Evolutionary conservation across 2,113 vertebrate genomes (phyloP).

Genomic region (Pelvicachromis taeniatus): DNA sequence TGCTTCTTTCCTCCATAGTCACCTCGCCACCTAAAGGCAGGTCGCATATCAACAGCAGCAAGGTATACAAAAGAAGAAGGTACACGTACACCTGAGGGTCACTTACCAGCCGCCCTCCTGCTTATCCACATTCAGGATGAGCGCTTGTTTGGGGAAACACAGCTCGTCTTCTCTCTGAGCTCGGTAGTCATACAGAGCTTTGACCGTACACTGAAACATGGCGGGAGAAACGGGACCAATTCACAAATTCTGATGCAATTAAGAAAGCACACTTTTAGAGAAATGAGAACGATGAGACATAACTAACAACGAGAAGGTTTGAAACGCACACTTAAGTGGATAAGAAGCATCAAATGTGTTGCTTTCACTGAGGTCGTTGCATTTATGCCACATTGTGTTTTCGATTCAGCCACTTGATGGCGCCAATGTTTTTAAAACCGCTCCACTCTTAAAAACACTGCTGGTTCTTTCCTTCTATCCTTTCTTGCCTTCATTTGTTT

Average conservation of each 20-base stretch:
- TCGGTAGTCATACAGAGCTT: conserved; percentile 85
- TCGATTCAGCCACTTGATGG: neutral
- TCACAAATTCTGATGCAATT: neutral
- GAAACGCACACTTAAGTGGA: neutral
- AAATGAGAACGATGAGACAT: neutral
- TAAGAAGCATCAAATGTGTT: neutral
- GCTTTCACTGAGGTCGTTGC: neutral
- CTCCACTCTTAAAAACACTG: neutral
- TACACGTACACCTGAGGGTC: neutral
- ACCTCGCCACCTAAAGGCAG: conserved; percentile 64
- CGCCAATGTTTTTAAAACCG: neutral
- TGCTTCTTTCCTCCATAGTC: conserved; percentile 78
- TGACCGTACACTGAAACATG: conserved; percentile 77
- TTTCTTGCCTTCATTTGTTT: neutral
- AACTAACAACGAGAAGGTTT: neutral
- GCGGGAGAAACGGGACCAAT: neutral
- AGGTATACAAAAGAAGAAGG: neutral
- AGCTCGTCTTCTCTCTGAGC: conserved; percentile 86
- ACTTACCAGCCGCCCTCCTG: conserved; percentile 85
- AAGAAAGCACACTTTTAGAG: neutral
- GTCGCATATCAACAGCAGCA: fast-evolving
- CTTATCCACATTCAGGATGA: conserved; percentile 83
- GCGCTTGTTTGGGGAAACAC: conserved; percentile 86
- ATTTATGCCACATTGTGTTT: neutral
- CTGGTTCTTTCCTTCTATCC: neutral